These are phyloP conservation scores for Glaucidium brasilianum DNA, from an alignment of 2,113 vertebrate genomes.

Conservation along the genomic window DNA sequence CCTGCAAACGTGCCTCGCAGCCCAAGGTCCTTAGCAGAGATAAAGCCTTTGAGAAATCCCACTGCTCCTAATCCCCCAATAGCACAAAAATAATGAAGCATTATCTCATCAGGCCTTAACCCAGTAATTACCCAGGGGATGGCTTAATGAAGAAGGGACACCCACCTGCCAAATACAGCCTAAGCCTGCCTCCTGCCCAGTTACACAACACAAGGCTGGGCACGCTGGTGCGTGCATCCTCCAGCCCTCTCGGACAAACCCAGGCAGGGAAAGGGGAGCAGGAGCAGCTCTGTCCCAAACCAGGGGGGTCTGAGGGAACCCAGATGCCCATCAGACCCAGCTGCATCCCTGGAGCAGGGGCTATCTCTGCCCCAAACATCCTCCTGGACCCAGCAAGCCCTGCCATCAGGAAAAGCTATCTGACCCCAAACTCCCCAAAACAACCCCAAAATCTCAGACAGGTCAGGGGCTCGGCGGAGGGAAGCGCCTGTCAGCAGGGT, in stretches of 20 bases:
- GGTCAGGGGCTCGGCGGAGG: neutral
- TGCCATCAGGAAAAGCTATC: too few species aligned
- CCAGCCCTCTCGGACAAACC: neutral
- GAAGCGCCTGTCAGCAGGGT: fast-evolving
- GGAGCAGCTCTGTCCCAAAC: neutral
- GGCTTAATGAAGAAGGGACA: constrained; percentile 41
- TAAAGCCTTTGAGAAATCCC: constrained; percentile 49
- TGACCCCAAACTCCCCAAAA: neutral
- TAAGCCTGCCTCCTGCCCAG: neutral
- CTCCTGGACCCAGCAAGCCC: neutral
- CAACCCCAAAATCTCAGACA: neutral
- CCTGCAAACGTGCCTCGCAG: neutral
- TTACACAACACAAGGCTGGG: neutral
- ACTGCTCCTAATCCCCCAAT: constrained; percentile 46
- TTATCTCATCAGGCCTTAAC: constrained; percentile 55
- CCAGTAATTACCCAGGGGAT: constrained; percentile 19
- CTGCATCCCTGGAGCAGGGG: neutral
- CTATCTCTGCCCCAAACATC: fast-evolving
- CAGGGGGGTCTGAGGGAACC: neutral
- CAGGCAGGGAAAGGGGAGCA: neutral
- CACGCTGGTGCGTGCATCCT: neutral
- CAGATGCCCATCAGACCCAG: neutral
- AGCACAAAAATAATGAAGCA: constrained; percentile 46
- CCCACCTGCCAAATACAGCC: neutral
- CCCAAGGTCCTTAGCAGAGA: neutral